These are phyloP conservation scores for Lithosia quadra DNA, from an alignment of 2,888 invertebrate species.

Conservation along the genomic window DNA sequence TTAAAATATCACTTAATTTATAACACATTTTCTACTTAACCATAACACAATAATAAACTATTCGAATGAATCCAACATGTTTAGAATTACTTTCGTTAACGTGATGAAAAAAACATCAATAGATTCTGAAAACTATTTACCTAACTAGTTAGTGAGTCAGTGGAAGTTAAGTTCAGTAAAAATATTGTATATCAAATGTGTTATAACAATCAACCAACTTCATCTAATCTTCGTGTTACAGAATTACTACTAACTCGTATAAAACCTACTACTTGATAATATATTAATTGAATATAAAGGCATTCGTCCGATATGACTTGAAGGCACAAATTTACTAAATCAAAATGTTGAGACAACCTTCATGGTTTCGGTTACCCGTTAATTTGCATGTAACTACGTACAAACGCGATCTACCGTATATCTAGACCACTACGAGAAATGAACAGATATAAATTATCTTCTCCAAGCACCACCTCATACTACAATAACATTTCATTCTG, in stretches of 20 bases:
- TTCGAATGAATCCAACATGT: slow-evolving; percentile 82
- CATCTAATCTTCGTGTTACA: slow-evolving; percentile 65
- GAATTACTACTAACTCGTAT: slow-evolving; percentile 72
- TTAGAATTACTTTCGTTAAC: slow-evolving; percentile 66
- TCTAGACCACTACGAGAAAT: slow-evolving; percentile 53
- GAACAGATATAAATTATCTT: slow-evolving; percentile 55
- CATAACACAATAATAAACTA: slow-evolving; percentile 84
- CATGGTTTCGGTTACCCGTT: slow-evolving; percentile 59
- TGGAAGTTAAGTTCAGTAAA: slow-evolving; percentile 54
- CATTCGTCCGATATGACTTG: slow-evolving; percentile 83
- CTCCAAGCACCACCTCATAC: slow-evolving; percentile 74
- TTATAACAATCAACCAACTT: slow-evolving; percentile 64
- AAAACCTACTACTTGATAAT: slow-evolving; percentile 76
- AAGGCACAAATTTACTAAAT: slow-evolving; percentile 80
- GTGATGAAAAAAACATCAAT: slow-evolving; percentile 46
- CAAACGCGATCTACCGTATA: slow-evolving; percentile 46
- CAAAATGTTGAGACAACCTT: slow-evolving; percentile 60
- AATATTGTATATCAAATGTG: slow-evolving; percentile 59
- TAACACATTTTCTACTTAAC: slow-evolving; percentile 64
- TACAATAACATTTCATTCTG: slow-evolving; percentile 64
- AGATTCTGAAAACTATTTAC: slow-evolving; percentile 40
- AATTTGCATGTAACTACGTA: slow-evolving; percentile 61
- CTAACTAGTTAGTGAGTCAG: slow-evolving; percentile 49
- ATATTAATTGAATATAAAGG: slow-evolving; percentile 71
- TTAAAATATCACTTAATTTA: slow-evolving; percentile 69